Evolutionary conservation across 2,113 vertebrate genomes (phyloP).

Genomic region (Campylomormyrus tamandua): DNA sequence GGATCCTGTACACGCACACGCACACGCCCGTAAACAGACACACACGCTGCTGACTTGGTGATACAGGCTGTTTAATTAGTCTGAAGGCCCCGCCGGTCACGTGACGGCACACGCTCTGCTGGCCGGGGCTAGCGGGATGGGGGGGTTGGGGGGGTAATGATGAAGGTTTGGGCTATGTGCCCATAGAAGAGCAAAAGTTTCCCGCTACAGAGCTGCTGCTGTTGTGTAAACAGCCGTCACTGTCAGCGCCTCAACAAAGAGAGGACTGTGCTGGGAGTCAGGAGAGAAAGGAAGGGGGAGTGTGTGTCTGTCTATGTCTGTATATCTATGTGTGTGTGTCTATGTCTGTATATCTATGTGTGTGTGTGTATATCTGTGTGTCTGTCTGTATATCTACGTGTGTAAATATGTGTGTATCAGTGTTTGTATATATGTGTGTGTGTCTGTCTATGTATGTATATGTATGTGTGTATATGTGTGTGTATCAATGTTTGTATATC

Average conservation of each 20-base stretch:
- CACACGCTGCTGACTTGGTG: background rate
- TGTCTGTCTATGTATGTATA: background rate
- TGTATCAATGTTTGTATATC: background rate
- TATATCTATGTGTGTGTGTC: background rate
- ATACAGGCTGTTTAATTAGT: background rate
- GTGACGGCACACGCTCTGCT: background rate
- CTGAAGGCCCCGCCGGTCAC: background rate
- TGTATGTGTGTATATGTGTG: background rate
- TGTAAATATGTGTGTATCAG: background rate
- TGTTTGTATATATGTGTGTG: no score
- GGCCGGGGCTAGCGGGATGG: background rate
- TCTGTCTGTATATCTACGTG: background rate
- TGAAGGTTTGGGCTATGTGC: background rate
- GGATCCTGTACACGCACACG: background rate
- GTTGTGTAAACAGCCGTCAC: slow-evolving; percentile 51
- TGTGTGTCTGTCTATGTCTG: no score
- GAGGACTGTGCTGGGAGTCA: slow-evolving; percentile 35
- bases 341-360: background rate
- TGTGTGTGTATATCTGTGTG: background rate
- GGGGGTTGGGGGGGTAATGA: background rate
- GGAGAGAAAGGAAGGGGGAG: background rate
- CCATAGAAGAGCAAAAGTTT: background rate
- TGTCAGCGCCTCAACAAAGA: slow-evolving; percentile 45
- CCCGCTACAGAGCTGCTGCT: background rate
- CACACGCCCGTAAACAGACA: background rate